phyloP scores from a whole-genome alignment of 1,140 invertebrate genomes.

The Hypothenemus hampei region DNA sequence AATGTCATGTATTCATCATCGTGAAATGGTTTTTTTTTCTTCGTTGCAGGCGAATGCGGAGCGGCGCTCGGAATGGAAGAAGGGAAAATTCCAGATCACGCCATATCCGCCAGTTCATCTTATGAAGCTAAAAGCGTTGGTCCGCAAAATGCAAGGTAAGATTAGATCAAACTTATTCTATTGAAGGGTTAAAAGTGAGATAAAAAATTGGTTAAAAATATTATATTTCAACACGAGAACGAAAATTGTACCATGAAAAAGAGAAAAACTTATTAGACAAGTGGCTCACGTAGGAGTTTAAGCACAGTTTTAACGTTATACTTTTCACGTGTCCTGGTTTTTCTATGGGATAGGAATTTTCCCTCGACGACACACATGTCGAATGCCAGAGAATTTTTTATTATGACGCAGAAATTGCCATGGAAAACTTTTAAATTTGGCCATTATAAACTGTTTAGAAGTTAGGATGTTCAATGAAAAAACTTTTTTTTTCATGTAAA shows the following conservation, averaged over 20 bases:
- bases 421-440: too few species aligned
- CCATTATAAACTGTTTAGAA: too few species aligned
- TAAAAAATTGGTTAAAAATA: too few species aligned
- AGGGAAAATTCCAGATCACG: conserved; percentile 76
- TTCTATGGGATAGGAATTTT: background rate
- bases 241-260: too few species aligned
- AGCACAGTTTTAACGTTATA: conserved; percentile 26
- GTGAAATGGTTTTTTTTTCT: too few species aligned
- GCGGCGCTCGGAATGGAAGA: conserved; percentile 86
- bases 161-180: background rate
- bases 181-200: too few species aligned
- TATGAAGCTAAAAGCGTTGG: conserved; percentile 87
- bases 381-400: too few species aligned
- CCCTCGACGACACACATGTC: background rate
- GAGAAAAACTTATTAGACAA: conserved; percentile 25
- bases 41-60: conserved; percentile 56
- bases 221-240: too few species aligned
- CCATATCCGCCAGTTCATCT: conserved; percentile 82
- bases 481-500: too few species aligned
- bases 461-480: too few species aligned
- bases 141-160: conserved; percentile 84
- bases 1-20: background rate
- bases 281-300: conserved; percentile 26
- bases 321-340: conserved; percentile 25
- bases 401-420: too few species aligned